Conservation (phyloP, 37 sponge, comb jelly and placozoan species). For the Eunapius fragilis region DNA sequence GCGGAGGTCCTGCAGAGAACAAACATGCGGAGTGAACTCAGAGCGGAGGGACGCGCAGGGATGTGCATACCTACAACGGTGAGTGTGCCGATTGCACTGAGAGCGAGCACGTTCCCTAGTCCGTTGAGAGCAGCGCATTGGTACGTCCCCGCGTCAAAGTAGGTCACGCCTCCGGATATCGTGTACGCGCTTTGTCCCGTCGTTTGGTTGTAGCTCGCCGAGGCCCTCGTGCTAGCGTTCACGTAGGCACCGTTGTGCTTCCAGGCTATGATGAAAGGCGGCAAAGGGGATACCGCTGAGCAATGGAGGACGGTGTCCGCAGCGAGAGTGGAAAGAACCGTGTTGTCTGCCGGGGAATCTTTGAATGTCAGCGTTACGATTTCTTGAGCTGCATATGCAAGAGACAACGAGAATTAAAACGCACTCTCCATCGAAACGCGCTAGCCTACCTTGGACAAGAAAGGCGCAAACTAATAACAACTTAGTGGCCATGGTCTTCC, state of each 20-base stretch:
- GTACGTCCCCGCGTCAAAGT: conserved; percentile 53
- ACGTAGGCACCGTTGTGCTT: background rate
- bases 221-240: background rate
- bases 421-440: background rate
- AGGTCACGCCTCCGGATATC: conserved; percentile 11
- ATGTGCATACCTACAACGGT: conserved; percentile 45
- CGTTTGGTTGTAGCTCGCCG: conserved; percentile 6
- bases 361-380: conserved; percentile 9
- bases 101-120: background rate
- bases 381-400: background rate
- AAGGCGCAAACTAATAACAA: background rate
- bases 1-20: conserved; percentile 66
- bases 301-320: conserved; percentile 30
- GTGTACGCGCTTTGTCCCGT: conserved; percentile 26
- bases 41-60: too few species aligned
- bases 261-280: conserved; percentile 36
- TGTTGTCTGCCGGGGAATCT: conserved; percentile 34
- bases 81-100: conserved; percentile 36
- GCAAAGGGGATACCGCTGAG: background rate
- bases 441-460: background rate
- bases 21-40: background rate
- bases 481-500: background rate
- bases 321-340: conserved; percentile 18
- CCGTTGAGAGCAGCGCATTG: conserved; percentile 35
- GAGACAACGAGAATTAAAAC: too few species aligned